Evolutionary conservation across 2,797 vertebrate species (phyloP).

Genomic region (Decapterus maruadsi): DNA sequence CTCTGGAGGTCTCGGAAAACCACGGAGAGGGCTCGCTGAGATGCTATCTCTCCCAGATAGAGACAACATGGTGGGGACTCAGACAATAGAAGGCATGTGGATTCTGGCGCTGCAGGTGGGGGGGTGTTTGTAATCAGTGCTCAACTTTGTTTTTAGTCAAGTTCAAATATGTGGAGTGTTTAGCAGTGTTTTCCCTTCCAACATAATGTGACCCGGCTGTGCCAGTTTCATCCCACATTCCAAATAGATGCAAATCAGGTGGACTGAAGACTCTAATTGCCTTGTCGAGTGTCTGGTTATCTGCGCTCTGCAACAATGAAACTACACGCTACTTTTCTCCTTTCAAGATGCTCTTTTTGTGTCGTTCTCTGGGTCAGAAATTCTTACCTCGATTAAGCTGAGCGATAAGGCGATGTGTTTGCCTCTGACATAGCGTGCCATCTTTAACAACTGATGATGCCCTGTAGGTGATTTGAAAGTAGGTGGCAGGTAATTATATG

Average conservation of each 20-base stretch:
- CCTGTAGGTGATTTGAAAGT: background rate
- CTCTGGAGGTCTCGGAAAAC: slow-evolving; percentile 62
- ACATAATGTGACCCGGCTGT: slow-evolving; percentile 53
- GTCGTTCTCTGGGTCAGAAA: background rate
- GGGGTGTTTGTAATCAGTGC: slow-evolving; percentile 59
- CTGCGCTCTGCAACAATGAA: background rate
- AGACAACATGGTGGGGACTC: slow-evolving; percentile 63
- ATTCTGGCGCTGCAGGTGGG: slow-evolving; percentile 29
- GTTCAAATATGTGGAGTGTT: slow-evolving; percentile 51
- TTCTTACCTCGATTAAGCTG: background rate
- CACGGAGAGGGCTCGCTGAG: slow-evolving; percentile 62
- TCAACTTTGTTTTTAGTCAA: slow-evolving; percentile 45
- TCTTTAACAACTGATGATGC: background rate
- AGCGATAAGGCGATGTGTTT: background rate
- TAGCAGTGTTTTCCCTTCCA: slow-evolving; percentile 24
- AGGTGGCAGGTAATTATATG: background rate
- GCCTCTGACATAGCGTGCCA: background rate
- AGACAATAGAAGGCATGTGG: slow-evolving; percentile 73
- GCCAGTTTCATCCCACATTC: slow-evolving; percentile 41
- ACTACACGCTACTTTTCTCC: background rate
- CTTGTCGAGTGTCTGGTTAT: slow-evolving; percentile 7
- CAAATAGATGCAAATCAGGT: slow-evolving; percentile 54
- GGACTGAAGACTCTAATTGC: slow-evolving; percentile 12
- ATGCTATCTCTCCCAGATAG: slow-evolving; percentile 79
- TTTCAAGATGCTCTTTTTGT: background rate